A percentile compares a stretch with the other conserved stretches of the same genome.
phyloP scores from a whole-genome alignment of 2,113 vertebrate species.

The Melanostigma gelatinosum region DNA sequence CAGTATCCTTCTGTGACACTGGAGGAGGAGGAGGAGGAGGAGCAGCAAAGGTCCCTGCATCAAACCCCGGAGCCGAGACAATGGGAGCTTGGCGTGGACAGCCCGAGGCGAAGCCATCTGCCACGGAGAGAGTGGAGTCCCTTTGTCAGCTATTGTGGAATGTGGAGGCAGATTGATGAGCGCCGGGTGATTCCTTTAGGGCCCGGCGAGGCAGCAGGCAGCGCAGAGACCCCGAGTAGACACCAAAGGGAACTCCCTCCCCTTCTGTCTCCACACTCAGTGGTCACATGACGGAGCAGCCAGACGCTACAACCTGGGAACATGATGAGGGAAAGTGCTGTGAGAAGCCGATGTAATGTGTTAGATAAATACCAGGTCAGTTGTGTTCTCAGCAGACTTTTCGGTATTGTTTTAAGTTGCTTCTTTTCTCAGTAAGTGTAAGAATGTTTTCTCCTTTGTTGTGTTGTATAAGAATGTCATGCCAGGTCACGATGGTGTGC shows the following conservation, averaged over 20 bases:
- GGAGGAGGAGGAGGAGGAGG: constrained; percentile 24
- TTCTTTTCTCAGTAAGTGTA: background rate
- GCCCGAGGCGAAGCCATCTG: constrained; percentile 83
- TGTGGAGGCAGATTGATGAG: constrained; percentile 81
- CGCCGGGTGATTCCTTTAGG: constrained; percentile 78
- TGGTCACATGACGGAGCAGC: constrained; percentile 26
- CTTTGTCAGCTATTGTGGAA: constrained; percentile 84
- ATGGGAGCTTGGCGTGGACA: constrained; percentile 79
- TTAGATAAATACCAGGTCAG: background rate
- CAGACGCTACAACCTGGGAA: constrained; percentile 18
- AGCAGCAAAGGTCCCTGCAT: constrained; percentile 66
- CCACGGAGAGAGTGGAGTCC: constrained; percentile 73
- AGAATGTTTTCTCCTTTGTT: constrained; percentile 24
- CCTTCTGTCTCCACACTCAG: constrained; percentile 46
- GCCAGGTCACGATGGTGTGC: constrained; percentile 39
- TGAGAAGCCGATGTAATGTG: background rate
- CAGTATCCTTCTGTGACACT: constrained; percentile 46
- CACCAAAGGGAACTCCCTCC: constrained; percentile 58
- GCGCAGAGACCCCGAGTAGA: constrained; percentile 35
- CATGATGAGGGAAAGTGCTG: constrained; percentile 25
- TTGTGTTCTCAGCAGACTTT: background rate
- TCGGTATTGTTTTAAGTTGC: background rate
- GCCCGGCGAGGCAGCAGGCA: constrained; percentile 59
- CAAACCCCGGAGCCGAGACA: constrained; percentile 70
- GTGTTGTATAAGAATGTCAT: constrained; percentile 33